Conservation (phyloP, 2,888 invertebrate genomes). For the Ectemnius cavifrons region DNA sequence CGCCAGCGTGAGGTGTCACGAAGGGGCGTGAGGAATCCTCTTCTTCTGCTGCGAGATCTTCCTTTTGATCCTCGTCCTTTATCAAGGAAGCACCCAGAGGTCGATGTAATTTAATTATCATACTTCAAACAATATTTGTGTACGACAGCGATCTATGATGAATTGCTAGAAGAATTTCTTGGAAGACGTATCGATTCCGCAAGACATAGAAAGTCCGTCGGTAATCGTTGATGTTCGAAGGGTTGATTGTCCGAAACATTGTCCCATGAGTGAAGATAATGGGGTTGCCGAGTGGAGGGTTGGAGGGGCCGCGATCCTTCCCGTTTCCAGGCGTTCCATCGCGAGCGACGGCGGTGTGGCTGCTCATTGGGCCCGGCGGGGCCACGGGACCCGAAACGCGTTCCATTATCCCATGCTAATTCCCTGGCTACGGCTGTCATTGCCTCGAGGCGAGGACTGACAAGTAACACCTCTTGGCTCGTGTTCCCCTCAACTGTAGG, state of each 20-base stretch:
- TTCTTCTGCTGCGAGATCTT: conserved; percentile 15
- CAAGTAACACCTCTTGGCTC: conserved; percentile 77
- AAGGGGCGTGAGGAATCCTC: conserved; percentile 67
- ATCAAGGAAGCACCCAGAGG: not conserved
- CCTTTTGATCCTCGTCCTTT: conserved; percentile 11
- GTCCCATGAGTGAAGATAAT: conserved; percentile 67
- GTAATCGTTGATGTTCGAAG: too few species aligned
- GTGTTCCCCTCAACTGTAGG: conserved; percentile 68
- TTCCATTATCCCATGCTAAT: conserved; percentile 78
- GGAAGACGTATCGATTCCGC: too few species aligned
- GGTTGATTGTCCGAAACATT: too few species aligned
- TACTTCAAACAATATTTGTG: conserved; percentile 8
- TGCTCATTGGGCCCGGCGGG: conserved; percentile 71
- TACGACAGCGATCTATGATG: too few species aligned
- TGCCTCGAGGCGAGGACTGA: conserved; percentile 76
- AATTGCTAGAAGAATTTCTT: too few species aligned
- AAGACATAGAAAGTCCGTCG: too few species aligned
- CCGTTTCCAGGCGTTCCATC: conserved; percentile 54
- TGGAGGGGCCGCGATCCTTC: conserved; percentile 52
- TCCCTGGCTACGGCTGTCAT: conserved; percentile 76
- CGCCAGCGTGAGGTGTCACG: conserved; percentile 68
- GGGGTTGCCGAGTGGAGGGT: conserved; percentile 36
- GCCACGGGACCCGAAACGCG: conserved; percentile 70
- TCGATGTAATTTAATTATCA: conserved; percentile 34
- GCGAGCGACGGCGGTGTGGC: conserved; percentile 53